Base-by-base conservation (phyloP, 2,113 vertebrate genomes). In the Plotosus lineatus region DNA sequence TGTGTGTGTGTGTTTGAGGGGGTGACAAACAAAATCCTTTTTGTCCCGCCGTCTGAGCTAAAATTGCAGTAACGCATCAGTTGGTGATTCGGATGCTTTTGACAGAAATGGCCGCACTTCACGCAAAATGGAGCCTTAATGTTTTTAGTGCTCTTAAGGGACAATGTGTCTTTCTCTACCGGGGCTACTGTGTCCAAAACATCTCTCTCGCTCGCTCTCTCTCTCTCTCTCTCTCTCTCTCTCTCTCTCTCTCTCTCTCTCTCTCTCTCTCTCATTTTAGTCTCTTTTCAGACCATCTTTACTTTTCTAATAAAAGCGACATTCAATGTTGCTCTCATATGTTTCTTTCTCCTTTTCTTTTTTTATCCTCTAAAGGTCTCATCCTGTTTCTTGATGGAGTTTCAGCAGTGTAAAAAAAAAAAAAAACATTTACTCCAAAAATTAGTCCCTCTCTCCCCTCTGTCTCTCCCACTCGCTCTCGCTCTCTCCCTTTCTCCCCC, bases 121-220 rank as follows among this genome's bases (percentile, higher is more conserved):
- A 81, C 86, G 81, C 83, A 78, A 61, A 77, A 61, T 61, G 46
- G 53, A 77, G 33, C 77, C 66, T 84, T 80, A 76, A 84, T 76
- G 74, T 76, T 73, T 68, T 60, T 69, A 77, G 72, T 73, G 74
- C 60, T 72, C 48, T 72, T 61, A 82, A 71, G 65, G 72, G 76
- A 85, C 77, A 75, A 55, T 79, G 77, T 79, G 76, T 63, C 23
- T 83, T 73, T 79, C 33, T 63, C 58, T 14, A 51, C 33, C 4
- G 46, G 42, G 75, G 50, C 75, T 72, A 36, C 61, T 0, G 55
- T 71, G 78, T 71, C 51, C 50, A 46, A 79, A 53, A 79, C 23
- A 19, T 26, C 58, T 77, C 55, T 28, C 23, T 61, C 36, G 58
- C 55, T 28, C 23, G 42, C 36, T 17, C 71, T 51, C 71, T n/a